A percentile compares a stretch with the other conserved stretches of the same genome.
Conservation (phyloP, 2,113 vertebrate species). For the Miniopterus natalensis region DNA sequence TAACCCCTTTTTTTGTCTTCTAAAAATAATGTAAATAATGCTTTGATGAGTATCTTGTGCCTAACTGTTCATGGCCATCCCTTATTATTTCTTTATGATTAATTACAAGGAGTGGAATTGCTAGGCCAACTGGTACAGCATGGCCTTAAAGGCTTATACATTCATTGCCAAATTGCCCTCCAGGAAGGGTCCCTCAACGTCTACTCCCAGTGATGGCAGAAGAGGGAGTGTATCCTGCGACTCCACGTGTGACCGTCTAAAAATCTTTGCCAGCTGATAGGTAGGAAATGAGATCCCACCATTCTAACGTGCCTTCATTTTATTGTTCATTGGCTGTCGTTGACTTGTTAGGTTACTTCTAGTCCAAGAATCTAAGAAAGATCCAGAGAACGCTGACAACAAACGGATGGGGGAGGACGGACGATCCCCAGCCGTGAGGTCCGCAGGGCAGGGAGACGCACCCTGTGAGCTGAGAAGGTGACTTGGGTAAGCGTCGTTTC, state of each 20-base stretch:
- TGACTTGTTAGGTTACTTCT: neutral
- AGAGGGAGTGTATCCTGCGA: fast-evolving
- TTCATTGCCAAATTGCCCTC: neutral
- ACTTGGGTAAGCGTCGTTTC: fast-evolving
- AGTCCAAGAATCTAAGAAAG: neutral
- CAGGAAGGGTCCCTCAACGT: fast-evolving
- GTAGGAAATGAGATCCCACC: neutral
- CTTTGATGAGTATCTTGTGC: neutral
- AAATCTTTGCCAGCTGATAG: neutral
- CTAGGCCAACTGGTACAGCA: neutral
- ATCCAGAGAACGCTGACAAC: neutral
- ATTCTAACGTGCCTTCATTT: neutral
- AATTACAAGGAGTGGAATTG: neutral
- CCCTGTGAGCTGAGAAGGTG: neutral
- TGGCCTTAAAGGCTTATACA: neutral
- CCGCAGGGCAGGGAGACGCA: fast-evolving
- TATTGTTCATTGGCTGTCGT: neutral
- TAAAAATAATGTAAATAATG: neutral
- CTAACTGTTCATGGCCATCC: neutral
- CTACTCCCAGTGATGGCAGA: fast-evolving
- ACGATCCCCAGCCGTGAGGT: fast-evolving
- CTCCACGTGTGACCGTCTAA: neutral
- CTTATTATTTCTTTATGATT: neutral
- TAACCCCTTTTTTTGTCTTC: neutral
- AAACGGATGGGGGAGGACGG: fast-evolving